Evolutionary conservation across 1,140 invertebrate genomes (phyloP), one percentile per base, ranked within the genome.

Genomic region (Lucilia sericata): DNA sequence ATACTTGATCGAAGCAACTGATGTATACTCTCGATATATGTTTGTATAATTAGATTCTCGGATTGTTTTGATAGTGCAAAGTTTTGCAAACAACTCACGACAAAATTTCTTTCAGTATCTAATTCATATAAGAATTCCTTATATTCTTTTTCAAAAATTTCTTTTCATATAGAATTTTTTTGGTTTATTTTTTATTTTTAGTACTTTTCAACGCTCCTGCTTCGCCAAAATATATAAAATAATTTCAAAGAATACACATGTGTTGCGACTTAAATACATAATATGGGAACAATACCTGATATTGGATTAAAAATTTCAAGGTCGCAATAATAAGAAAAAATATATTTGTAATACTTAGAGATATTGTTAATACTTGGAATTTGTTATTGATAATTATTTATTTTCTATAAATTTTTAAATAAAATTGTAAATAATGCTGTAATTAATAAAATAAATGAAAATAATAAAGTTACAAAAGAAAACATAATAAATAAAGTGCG

Each of bases 251-350:
- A 17, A 60, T 5, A 60, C 55, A 60, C 55, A 60, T 60, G 55
- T 60, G 55, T 17, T 60, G 55, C 55, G 13, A n/a, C 55, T 60
- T 60, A 60, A 60, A 60, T 12, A 12, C 12, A 10, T n/a, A 17
- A n/a, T 17, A 60, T 60, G 13, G 55, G 42, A 10, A 42, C 14
- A 60, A 17, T 17, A 60, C 14, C 7, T 60, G 55, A 60, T 17
- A 60, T 60, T 60, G 55, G 55, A 60, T 60, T 60, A 60, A 60
- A 60, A 60, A n/a, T 60, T 60, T 60, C 55, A 60, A 60, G 55
- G 14, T 60, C 55, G n/a, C 55, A 60, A 60, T 42, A 60, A 60
- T 60, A n/a, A 60, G 25, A 42, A 10, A 10, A 42, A 42, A 42
- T 7, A 42, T 7, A 42, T 42, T 42, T 42, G 2, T 8, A 42